Conservation (phyloP, 2,797 vertebrate genomes). For the Spinus pinus region DNA sequence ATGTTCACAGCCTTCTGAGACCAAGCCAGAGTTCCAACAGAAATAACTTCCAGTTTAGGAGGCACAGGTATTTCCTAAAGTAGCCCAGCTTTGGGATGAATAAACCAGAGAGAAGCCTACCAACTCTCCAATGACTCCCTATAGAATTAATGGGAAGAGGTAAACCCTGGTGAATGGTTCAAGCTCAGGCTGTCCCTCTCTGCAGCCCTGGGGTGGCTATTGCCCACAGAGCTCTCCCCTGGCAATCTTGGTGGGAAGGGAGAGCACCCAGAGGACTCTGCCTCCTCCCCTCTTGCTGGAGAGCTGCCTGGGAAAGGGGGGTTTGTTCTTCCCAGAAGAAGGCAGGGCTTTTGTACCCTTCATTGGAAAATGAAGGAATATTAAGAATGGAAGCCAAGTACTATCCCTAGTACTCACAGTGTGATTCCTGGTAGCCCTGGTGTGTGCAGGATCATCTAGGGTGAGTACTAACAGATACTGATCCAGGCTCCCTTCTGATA, state of each 20-base stretch:
- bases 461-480: neutral
- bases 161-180: neutral
- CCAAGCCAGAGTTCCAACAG: neutral
- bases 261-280: neutral
- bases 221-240: neutral
- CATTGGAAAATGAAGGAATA: neutral
- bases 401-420: neutral
- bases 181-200: neutral
- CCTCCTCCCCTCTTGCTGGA: fast-evolving
- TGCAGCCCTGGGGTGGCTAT: neutral
- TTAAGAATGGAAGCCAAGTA: neutral
- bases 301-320: neutral
- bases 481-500: neutral
- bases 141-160: neutral
- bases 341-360: neutral
- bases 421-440: neutral
- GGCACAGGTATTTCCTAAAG: neutral
- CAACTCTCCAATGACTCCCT: neutral
- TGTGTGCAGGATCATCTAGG: neutral
- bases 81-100: neutral
- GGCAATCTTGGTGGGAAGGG: neutral
- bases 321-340: neutral
- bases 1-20: neutral
- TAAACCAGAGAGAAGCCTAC: neutral
- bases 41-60: neutral